phyloP scores from a whole-genome alignment of 2,113 vertebrate genomes.

The Gambusia affinis region DNA sequence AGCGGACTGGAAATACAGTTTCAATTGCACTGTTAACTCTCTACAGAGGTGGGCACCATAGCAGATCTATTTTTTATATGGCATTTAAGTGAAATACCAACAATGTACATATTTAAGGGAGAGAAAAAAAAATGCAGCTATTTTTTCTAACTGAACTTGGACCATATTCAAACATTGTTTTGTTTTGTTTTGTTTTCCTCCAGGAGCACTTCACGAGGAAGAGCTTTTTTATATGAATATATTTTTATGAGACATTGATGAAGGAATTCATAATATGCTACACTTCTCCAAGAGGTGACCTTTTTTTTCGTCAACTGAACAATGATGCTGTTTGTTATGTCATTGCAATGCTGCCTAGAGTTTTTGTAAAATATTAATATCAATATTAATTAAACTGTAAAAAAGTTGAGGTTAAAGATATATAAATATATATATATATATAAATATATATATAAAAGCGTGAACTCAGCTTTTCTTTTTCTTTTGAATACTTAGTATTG shows the following conservation, averaged over 20 bases:
- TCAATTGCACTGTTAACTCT: slow-evolving; percentile 88
- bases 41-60: slow-evolving; percentile 86
- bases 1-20: slow-evolving; percentile 76
- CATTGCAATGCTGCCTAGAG: slow-evolving; percentile 85
- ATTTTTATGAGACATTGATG: slow-evolving; percentile 73
- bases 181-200: slow-evolving; percentile 30
- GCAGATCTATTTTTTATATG: slow-evolving; percentile 97
- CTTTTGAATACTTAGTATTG: slow-evolving; percentile 86
- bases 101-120: slow-evolving; percentile 89
- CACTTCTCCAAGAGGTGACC: slow-evolving; percentile 81
- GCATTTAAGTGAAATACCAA: slow-evolving; percentile 88
- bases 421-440: slow-evolving; percentile 36
- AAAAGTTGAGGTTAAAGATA: slow-evolving; percentile 84
- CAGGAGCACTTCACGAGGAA: slow-evolving; percentile 78
- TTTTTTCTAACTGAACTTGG: slow-evolving; percentile 89
- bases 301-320: slow-evolving; percentile 75
- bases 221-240: slow-evolving; percentile 61
- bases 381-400: slow-evolving; percentile 83
- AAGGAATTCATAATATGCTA: slow-evolving; percentile 78
- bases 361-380: slow-evolving; percentile 86
- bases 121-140: slow-evolving; percentile 83
- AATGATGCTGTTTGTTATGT: slow-evolving; percentile 83
- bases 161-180: slow-evolving; percentile 83
- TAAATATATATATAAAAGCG: slow-evolving; percentile 81
- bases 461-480: slow-evolving; percentile 84